A percentile compares a stretch with the other conserved stretches of the same genome.
Evolutionary conservation across 2,113 vertebrate species (phyloP).

Genomic region (Callorhinus ursinus): DNA sequence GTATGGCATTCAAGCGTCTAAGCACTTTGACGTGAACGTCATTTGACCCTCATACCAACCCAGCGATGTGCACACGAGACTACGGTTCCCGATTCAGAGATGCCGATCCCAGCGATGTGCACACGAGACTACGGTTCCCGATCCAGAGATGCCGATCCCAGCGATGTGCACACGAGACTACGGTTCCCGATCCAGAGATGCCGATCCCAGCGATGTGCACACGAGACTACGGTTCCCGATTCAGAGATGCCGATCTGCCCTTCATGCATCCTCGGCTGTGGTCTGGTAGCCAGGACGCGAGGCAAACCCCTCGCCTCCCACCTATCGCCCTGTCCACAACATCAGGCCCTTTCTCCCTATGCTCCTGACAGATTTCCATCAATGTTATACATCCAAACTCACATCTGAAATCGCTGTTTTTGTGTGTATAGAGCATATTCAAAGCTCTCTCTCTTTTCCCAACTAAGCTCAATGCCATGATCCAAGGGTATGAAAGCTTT

Average conservation of each 20-base stretch:
- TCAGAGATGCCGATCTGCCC: neutral
- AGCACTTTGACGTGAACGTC: neutral
- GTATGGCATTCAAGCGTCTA: neutral
- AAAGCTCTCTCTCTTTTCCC: neutral
- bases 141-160: neutral
- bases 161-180: accelerated
- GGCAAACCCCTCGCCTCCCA: too few species aligned
- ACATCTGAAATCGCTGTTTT: neutral
- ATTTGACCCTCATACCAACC: neutral
- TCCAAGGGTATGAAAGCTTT: neutral
- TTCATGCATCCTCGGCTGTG: accelerated
- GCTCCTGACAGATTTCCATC: accelerated
- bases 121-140: too few species aligned
- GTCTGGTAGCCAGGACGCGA: neutral
- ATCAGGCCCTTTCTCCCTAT: neutral
- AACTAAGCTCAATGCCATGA: neutral
- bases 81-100: neutral
- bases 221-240: accelerated
- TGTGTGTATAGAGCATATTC: too few species aligned
- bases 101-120: too few species aligned
- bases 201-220: accelerated
- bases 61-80: accelerated
- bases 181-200: too few species aligned
- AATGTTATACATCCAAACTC: neutral
- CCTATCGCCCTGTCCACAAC: neutral